Conservation (phyloP, 2,113 vertebrate species). For the Cochlearius cochlearius region DNA sequence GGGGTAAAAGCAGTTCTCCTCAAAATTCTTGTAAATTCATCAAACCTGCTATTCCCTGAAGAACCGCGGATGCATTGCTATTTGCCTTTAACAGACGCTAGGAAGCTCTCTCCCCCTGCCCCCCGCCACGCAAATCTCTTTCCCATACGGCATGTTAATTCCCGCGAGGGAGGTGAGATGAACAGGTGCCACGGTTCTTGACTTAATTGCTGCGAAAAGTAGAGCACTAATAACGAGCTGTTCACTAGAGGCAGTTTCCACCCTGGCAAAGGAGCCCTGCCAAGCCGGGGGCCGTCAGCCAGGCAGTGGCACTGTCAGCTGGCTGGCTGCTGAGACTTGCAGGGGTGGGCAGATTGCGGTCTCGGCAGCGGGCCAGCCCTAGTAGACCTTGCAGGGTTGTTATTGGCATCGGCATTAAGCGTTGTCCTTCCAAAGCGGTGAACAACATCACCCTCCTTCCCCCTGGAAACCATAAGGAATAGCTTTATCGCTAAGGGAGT, state of each 20-base stretch:
- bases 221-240: constrained; percentile 46
- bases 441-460: not conserved
- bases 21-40: constrained; percentile 24
- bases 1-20: constrained; percentile 17
- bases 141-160: constrained; percentile 26
- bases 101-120: not conserved
- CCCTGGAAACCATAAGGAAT: not conserved
- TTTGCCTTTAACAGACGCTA: not conserved
- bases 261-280: constrained; percentile 5
- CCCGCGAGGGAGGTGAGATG: not conserved
- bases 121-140: not conserved
- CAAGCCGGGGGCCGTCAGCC: not conserved
- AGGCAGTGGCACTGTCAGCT: not conserved
- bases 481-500: not conserved
- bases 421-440: not conserved
- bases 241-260: not conserved
- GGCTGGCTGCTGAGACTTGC: not conserved
- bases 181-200: constrained; percentile 31
- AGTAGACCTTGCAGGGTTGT: not conserved
- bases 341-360: not conserved
- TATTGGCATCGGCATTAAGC: not conserved
- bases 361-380: not conserved
- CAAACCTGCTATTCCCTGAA: not conserved
- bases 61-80: not conserved
- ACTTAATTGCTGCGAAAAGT: constrained; percentile 36